phyloP scores from a whole-genome alignment of 2,888 invertebrate species.

The Drosophila neonasuta region DNA sequence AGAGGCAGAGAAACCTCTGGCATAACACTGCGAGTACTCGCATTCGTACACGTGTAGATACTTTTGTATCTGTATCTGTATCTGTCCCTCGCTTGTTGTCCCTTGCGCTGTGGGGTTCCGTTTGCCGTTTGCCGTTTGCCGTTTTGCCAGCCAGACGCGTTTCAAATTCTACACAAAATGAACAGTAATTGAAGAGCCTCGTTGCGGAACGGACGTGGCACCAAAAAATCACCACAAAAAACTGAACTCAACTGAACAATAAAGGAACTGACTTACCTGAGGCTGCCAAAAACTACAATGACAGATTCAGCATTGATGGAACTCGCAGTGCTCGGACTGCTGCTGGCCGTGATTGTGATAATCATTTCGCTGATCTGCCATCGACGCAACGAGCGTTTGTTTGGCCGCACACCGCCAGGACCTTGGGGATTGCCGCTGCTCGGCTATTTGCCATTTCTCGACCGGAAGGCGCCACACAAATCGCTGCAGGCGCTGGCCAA shows the following conservation, averaged over 20 bases:
- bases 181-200: conserved; percentile 65
- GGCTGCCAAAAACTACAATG: conserved; percentile 5
- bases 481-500: conserved; percentile 87
- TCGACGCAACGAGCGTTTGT: conserved; percentile 49
- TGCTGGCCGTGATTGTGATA: conserved; percentile 34
- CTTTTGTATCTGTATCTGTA: conserved; percentile 7
- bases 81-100: conserved; percentile 10
- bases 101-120: conserved; percentile 13
- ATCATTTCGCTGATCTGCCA: conserved; percentile 54
- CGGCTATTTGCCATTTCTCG: conserved; percentile 90
- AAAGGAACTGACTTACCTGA: conserved; percentile 7
- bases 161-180: conserved; percentile 60
- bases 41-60: background rate
- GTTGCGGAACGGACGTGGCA: conserved; percentile 59
- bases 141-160: conserved; percentile 43
- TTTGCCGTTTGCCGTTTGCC: conserved; percentile 7
- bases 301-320: background rate
- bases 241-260: too few species aligned
- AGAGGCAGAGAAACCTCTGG: conserved; percentile 21
- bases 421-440: conserved; percentile 89
- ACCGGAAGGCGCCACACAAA: conserved; percentile 87
- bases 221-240: too few species aligned
- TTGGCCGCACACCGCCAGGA: conserved; percentile 85
- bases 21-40: background rate
- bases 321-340: conserved; percentile 21